Evolutionary conservation across 2,797 vertebrate species (phyloP).

Genomic region (Microcaecilia unicolor): DNA sequence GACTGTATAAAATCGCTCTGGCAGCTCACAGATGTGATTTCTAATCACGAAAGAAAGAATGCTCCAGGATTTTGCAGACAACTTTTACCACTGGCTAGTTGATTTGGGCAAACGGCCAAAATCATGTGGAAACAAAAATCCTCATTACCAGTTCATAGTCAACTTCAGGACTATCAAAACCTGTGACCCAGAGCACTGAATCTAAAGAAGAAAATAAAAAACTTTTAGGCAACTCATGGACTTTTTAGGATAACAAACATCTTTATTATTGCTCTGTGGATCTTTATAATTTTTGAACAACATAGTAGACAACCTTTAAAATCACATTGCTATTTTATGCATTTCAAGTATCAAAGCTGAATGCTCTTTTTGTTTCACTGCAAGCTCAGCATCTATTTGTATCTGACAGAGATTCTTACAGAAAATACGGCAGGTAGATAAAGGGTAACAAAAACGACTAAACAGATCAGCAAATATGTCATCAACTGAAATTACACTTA

Average conservation of each 20-base stretch:
- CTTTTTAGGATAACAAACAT: constrained; percentile 61
- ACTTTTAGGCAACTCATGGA: constrained; percentile 66
- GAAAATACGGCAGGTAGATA: too few relatives aligned
- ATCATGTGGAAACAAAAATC: constrained; percentile 61
- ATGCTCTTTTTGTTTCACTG: too few relatives aligned
- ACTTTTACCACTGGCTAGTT: constrained; percentile 66
- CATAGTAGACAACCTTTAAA: neutral
- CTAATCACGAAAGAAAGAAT: constrained; percentile 51
- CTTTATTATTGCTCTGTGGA: constrained; percentile 27
- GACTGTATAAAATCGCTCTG: constrained; percentile 65
- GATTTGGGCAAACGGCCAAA: constrained; percentile 71
- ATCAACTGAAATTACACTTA: too few relatives aligned
- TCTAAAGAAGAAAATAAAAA: constrained; percentile 66
- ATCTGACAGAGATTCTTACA: too few relatives aligned
- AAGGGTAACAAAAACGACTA: too few relatives aligned
- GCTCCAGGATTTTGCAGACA: constrained; percentile 68
- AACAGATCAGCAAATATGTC: too few relatives aligned
- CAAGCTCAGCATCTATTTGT: too few relatives aligned
- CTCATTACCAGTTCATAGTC: constrained; percentile 76
- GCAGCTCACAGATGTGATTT: constrained; percentile 61
- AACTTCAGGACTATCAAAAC: constrained; percentile 68
- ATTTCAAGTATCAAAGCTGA: too few relatives aligned
- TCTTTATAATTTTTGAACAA: neutral
- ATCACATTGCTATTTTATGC: too few relatives aligned
- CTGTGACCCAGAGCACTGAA: constrained; percentile 70